phyloP scores from a whole-genome alignment of 2,888 invertebrate genomes.

The Hoplodrina ambigua region DNA sequence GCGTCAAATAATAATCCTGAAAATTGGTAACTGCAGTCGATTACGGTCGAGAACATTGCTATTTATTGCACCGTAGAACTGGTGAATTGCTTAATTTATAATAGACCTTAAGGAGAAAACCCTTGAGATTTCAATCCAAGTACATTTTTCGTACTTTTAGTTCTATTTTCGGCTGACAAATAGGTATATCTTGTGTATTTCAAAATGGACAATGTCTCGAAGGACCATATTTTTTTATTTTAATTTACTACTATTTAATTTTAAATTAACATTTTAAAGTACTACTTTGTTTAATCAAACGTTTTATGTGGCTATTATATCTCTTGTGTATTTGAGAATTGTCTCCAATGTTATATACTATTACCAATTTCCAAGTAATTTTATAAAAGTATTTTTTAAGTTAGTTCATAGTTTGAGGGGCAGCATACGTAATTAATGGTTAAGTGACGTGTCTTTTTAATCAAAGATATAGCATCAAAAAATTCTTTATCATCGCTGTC shows the following conservation, averaged over 20 bases:
- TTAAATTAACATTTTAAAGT: neutral
- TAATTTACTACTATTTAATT: conserved; percentile 2
- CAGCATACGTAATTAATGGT: too few relatives aligned
- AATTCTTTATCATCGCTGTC: too few relatives aligned
- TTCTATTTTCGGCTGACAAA: neutral
- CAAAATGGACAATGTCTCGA: neutral
- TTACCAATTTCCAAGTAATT: too few relatives aligned
- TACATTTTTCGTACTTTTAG: neutral
- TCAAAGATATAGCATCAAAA: too few relatives aligned
- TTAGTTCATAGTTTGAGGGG: too few relatives aligned
- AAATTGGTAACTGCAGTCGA: conserved; percentile 13
- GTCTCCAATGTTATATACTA: neutral
- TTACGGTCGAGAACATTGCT: conserved; percentile 10
- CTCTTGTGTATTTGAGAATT: neutral
- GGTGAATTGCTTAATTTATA: conserved; percentile 32
- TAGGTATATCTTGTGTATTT: neutral
- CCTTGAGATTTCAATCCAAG: neutral
- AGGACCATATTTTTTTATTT: conserved; percentile 11
- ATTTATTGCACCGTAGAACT: conserved; percentile 20
- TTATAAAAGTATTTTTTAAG: too few relatives aligned
- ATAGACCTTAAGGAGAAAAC: neutral
- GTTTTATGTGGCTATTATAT: neutral
- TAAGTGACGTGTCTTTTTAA: too few relatives aligned
- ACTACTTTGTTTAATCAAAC: neutral
- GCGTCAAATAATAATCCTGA: conserved; percentile 36